Evolutionary conservation across 1,140 invertebrate species (phyloP), one percentile per base, ranked within the genome.

Genomic region (Phortica variegata): DNA sequence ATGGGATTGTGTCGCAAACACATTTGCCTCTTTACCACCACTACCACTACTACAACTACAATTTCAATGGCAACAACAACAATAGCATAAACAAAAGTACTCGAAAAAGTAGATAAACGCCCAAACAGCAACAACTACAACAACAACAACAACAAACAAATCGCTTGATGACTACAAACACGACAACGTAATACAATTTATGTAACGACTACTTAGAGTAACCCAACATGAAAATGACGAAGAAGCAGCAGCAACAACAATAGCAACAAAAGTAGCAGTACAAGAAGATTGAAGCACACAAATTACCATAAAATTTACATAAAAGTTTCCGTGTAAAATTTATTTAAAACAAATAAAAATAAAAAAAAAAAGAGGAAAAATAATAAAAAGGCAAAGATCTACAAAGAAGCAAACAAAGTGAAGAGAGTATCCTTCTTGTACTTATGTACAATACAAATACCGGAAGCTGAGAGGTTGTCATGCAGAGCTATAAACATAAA

Each of bases 261-360:
- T n/a, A n/a, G n/a, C n/a, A n/a, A n/a, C n/a, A n/a, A n/a, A n/a
- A n/a, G 23, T 10, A 10, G 5, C 5, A 26, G 23, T 26, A 26
- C 23, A 26, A 26, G 23, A 26, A 26, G 23, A 26, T 26, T 26
- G 23, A 26, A 26, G 42, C 43, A 29, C 17, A 43, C 56, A 50
- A 66, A 68, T 66, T 68, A 62, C 59, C 65, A 70, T 70, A 70
- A 61, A 61, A 70, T 70, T 61, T 65, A 60, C 65, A 70, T 70
- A 65, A 70, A 60, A 70, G 56, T 56, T 65, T 62, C 56, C 61
- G 59, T 70, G 57, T 65, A 62, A 58, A 65, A 70, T 70, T 70
- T 70, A 70, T 65, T 70, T 70, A 65, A 62, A 70, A 70, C 46
- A 60, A 65, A 65, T 63, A 63, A 50, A 54, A 65, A 54, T 29